Percentiles rank a stretch among this genome's conserved stretches.
Evolutionary conservation across 64 coral and sea anemone genomes (phyloP).

Genomic region (Trachythela sp.): DNA sequence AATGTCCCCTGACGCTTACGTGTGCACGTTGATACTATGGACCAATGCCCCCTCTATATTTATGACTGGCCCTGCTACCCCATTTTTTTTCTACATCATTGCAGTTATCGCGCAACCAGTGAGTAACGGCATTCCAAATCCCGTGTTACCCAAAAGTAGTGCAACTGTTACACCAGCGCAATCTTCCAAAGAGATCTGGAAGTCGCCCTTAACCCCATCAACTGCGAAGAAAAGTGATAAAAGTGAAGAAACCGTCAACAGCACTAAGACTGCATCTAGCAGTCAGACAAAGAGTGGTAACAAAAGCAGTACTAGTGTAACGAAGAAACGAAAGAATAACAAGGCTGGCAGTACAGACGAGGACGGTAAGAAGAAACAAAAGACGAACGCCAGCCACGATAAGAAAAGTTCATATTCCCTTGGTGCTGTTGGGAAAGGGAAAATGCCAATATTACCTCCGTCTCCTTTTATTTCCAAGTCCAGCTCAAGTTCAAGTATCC

Average conservation of each 20-base stretch:
- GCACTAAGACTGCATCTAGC: not conserved
- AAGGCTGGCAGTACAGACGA: not conserved
- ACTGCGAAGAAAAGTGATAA: not conserved
- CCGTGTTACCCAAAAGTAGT: not conserved
- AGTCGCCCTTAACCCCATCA: not conserved
- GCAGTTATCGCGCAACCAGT: not conserved
- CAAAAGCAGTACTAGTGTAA: not conserved
- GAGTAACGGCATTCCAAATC: not conserved
- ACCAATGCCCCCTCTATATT: no score
- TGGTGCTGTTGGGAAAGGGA: not conserved
- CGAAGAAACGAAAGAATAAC: constrained; percentile 1
- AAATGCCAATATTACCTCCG: not conserved
- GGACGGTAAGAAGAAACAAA: not conserved
- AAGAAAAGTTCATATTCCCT: not conserved
- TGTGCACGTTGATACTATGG: no score
- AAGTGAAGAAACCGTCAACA: not conserved
- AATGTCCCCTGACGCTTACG: no score
- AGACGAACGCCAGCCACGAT: not conserved
- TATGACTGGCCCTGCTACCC: no score
- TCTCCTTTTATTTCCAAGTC: not conserved
- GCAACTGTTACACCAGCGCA: not conserved
- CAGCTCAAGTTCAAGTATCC: not conserved
- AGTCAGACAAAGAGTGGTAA: not conserved
- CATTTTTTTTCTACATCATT: no score
- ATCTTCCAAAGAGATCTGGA: not conserved